These are phyloP conservation scores for Bombus waltoni DNA, from an alignment of 1,140 invertebrate genomes.

Conservation along the genomic window DNA sequence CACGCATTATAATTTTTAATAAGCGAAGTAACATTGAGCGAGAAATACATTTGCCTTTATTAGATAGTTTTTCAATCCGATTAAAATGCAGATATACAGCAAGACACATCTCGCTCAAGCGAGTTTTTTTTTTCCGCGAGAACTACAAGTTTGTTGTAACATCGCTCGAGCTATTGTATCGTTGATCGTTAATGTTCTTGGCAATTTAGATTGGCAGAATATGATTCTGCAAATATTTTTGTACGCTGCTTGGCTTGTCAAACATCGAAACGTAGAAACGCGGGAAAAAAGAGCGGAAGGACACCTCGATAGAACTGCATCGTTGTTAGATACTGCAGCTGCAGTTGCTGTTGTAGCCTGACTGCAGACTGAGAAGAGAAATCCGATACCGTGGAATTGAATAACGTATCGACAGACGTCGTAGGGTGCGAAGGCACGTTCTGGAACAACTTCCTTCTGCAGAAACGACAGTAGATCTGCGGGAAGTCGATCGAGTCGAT, in stretches of 20 bases:
- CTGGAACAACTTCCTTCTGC: slow-evolving; percentile 61
- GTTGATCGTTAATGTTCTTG: background rate
- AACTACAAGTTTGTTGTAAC: background rate
- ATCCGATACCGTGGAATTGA: slow-evolving; percentile 66
- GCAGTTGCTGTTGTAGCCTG: slow-evolving; percentile 45
- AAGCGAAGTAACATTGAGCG: slow-evolving; percentile 21
- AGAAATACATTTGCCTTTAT: slow-evolving; percentile 30
- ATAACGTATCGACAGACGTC: slow-evolving; percentile 70
- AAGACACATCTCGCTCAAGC: background rate
- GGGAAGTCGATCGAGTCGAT: slow-evolving; percentile 45
- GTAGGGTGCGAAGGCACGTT: slow-evolving; percentile 61
- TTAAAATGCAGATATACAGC: slow-evolving; percentile 18
- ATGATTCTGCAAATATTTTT: slow-evolving; percentile 36
- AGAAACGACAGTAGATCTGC: slow-evolving; percentile 47
- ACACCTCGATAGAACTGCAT: slow-evolving; percentile 38
- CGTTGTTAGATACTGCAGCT: slow-evolving; percentile 30
- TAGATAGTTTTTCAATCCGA: background rate
- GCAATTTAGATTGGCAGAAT: background rate
- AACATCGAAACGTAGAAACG: background rate
- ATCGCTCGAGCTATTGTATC: background rate
- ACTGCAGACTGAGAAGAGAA: slow-evolving; percentile 51
- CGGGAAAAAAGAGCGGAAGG: slow-evolving; percentile 5
- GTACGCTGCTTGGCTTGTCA: background rate
- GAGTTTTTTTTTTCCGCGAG: too few species aligned
- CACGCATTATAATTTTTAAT: slow-evolving; percentile 46